These are phyloP conservation scores for Hyaena hyaena DNA, from an alignment of 2,113 vertebrate genomes.

Conservation along the genomic window DNA sequence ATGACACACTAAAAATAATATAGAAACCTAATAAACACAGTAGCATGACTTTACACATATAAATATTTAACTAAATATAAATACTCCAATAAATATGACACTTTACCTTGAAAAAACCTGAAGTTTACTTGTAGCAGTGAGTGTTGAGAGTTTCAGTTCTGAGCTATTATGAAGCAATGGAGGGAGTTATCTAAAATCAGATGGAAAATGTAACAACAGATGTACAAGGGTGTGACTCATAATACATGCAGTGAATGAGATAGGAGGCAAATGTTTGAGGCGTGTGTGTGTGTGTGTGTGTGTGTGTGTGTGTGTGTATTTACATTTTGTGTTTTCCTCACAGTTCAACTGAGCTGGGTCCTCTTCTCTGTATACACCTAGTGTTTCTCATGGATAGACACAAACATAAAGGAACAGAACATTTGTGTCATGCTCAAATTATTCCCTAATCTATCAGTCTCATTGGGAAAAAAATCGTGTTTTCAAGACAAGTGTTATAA, in stretches of 20 bases:
- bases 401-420: neutral
- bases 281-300: neutral
- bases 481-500: slow-evolving; percentile 30
- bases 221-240: neutral
- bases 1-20: slow-evolving; percentile 43
- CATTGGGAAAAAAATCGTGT: neutral
- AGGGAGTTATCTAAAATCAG: neutral
- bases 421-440: neutral
- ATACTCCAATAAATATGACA: neutral
- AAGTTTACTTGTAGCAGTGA: neutral
- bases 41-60: neutral
- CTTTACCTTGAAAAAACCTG: neutral
- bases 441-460: neutral
- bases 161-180: neutral
- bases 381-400: slow-evolving; percentile 32
- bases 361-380: neutral
- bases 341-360: neutral
- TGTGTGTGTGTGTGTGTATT: neutral
- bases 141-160: neutral
- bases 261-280: neutral
- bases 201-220: neutral
- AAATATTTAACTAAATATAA: slow-evolving; percentile 10
- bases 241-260: neutral
- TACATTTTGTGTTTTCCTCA: neutral
- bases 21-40: neutral